Evolutionary conservation across 1,140 invertebrate species (phyloP).

Genomic region (Nilaparvata lugens): DNA sequence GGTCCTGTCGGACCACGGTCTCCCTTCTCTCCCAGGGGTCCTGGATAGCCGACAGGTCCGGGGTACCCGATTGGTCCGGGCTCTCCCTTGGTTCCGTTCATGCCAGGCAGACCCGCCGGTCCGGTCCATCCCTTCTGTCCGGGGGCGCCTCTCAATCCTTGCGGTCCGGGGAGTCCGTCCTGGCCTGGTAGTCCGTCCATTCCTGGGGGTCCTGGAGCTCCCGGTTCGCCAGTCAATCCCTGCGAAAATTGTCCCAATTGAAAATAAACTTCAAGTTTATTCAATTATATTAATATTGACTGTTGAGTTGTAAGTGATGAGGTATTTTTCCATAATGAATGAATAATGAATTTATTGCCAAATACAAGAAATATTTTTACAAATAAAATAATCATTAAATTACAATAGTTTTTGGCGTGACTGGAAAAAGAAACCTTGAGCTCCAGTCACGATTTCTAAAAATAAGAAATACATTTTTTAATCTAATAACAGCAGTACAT

Average conservation of each 20-base stretch:
- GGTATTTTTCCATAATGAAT: too few species aligned
- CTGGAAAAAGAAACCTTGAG: too few species aligned
- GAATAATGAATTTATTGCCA: too few species aligned
- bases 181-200: constrained; percentile 18
- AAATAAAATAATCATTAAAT: too few species aligned
- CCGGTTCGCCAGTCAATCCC: constrained; percentile 40
- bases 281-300: too few species aligned
- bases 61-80: constrained; percentile 42
- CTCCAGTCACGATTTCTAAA: too few species aligned
- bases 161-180: constrained; percentile 11
- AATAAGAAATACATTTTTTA: too few species aligned
- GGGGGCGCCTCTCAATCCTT: constrained; percentile 20
- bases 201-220: constrained; percentile 35
- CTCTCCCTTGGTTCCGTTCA: constrained; percentile 28
- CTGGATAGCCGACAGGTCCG: constrained; percentile 38
- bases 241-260: constrained; percentile 31
- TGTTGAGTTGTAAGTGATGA: too few species aligned
- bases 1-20: constrained; percentile 51
- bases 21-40: constrained; percentile 60
- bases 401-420: too few species aligned
- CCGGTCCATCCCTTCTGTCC: constrained; percentile 56
- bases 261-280: too few species aligned
- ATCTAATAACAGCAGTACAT: too few species aligned
- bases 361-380: too few species aligned
- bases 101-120: constrained; percentile 47